These are phyloP conservation scores for Ceratoteleas bidentatus DNA, from an alignment of 1,140 invertebrate species.

Conservation along the genomic window DNA sequence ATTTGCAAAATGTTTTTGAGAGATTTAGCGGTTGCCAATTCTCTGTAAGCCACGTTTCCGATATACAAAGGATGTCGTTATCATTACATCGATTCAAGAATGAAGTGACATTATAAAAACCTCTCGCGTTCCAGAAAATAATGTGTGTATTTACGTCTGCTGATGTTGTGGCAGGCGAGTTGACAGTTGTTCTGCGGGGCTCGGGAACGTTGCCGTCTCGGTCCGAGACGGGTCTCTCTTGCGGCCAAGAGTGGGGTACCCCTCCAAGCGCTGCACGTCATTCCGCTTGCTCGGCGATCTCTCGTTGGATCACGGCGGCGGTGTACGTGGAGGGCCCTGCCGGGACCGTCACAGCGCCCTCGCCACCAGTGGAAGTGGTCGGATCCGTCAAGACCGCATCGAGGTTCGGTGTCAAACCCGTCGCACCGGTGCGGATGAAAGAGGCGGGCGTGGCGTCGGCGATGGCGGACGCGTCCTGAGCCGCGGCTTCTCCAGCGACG, in stretches of 20 bases:
- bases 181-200: background rate
- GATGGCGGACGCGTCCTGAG: too few species aligned
- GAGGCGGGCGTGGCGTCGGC: too few species aligned
- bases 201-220: background rate
- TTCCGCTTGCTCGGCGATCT: background rate
- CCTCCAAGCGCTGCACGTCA: background rate
- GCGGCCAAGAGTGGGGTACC: background rate
- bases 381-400: too few species aligned
- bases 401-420: too few species aligned
- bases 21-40: background rate
- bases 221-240: too few species aligned
- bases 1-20: background rate
- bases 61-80: background rate
- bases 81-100: background rate
- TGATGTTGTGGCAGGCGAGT: background rate
- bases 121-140: background rate
- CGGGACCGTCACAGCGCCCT: too few species aligned
- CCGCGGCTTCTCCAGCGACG: too few species aligned
- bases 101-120: background rate
- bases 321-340: too few species aligned
- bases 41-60: background rate
- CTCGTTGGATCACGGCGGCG: too few species aligned
- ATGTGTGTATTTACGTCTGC: background rate
- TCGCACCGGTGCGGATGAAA: too few species aligned
- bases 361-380: too few species aligned